phyloP scores from a whole-genome alignment of 2,888 invertebrate genomes.

The Octonoba sinensis region DNA sequence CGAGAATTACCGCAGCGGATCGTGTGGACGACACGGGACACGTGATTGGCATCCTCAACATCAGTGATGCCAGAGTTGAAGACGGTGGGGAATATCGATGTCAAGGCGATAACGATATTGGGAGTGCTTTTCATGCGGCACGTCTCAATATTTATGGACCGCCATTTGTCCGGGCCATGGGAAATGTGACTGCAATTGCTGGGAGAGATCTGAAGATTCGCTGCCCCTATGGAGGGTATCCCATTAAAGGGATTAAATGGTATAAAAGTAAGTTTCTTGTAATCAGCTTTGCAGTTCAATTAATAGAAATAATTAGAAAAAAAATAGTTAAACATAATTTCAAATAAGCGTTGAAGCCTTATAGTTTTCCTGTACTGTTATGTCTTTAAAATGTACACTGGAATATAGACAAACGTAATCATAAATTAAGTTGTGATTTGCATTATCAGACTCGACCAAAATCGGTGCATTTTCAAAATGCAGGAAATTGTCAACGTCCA shows the following conservation, averaged over 20 bases:
- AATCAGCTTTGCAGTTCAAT: too few species aligned
- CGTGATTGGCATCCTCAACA: slow-evolving; percentile 71
- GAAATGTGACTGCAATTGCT: slow-evolving; percentile 81
- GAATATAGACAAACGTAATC: too few species aligned
- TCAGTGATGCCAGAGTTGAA: slow-evolving; percentile 67
- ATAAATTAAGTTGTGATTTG: too few species aligned
- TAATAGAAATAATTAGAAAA: too few species aligned
- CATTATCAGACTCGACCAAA: too few species aligned
- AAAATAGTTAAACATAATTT: too few species aligned
- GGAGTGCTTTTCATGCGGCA: slow-evolving; percentile 68
- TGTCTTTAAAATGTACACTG: too few species aligned
- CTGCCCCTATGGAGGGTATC: slow-evolving; percentile 89
- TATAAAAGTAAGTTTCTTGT: slow-evolving; percentile 78
- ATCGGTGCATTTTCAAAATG: too few species aligned
- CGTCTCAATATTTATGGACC: slow-evolving; percentile 72
- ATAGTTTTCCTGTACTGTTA: too few species aligned
- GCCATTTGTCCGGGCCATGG: slow-evolving; percentile 73
- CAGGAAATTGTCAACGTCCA: too few species aligned
- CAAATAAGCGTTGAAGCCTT: too few species aligned
- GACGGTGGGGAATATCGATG: slow-evolving; percentile 56
- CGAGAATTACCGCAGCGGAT: slow-evolving; percentile 68
- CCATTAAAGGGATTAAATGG: slow-evolving; percentile 86
- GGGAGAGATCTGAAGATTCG: slow-evolving; percentile 82
- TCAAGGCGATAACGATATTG: slow-evolving; percentile 68
- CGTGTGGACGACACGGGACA: slow-evolving; percentile 69